Evolutionary conservation across 2,797 vertebrate species (phyloP).

Genomic region (Smutsia temminckii): DNA sequence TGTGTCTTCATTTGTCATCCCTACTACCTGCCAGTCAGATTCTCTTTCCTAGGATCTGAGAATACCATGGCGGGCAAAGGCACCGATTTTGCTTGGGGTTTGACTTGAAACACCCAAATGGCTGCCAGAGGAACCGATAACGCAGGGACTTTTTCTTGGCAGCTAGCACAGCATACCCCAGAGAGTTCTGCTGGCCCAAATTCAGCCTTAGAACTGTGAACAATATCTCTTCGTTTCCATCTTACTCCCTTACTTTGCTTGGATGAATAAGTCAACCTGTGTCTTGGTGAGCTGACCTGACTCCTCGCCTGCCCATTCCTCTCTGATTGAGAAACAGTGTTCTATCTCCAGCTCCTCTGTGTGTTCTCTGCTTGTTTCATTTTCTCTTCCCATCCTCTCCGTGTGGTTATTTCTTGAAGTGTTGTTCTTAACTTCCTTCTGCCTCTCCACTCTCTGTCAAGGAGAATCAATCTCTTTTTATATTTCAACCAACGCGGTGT

Average conservation of each 20-base stretch:
- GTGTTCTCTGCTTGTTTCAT: not conserved
- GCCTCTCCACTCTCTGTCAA: not conserved
- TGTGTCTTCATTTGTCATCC: constrained; percentile 3
- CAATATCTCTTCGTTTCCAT: not conserved
- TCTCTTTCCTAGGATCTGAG: not conserved
- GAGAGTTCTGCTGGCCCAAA: not conserved
- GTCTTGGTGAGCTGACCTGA: not conserved
- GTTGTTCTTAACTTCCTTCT: not conserved
- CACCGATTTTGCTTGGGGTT: not conserved
- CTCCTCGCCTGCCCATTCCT: no score
- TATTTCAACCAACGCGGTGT: not conserved
- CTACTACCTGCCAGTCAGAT: not conserved
- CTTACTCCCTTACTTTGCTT: not conserved
- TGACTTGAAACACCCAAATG: not conserved
- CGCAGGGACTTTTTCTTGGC: not conserved
- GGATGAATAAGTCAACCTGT: not conserved
- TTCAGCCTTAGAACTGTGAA: not conserved
- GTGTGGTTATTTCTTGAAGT: not conserved
- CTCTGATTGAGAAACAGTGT: not conserved
- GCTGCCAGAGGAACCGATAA: not conserved
- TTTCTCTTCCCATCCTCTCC: not conserved
- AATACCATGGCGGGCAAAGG: not conserved
- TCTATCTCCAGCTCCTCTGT: not conserved
- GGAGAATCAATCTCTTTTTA: not conserved
- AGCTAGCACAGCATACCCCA: not conserved